Conservation (phyloP, 2,113 vertebrate genomes). For the Tricholaema leucomelas region DNA sequence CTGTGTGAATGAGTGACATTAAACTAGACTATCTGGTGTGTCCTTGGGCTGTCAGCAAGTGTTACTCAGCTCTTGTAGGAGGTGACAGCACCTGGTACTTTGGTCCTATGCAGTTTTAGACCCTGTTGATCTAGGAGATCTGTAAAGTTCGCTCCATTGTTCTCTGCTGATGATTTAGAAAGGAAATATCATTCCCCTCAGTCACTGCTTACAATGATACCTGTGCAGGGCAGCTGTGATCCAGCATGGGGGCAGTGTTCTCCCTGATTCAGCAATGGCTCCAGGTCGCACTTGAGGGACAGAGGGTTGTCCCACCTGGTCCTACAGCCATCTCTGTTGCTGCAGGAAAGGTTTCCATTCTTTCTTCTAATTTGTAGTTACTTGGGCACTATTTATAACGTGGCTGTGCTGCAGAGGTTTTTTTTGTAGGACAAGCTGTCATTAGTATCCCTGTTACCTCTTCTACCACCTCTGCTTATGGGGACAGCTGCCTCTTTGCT, state of each 20-base stretch:
- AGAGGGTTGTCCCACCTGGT: background rate
- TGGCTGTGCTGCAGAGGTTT: background rate
- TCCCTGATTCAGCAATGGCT: background rate
- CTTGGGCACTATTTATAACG: background rate
- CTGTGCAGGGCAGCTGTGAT: background rate
- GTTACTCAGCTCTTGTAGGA: background rate
- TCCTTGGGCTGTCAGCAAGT: background rate
- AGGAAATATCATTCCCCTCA: background rate
- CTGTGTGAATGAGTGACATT: background rate
- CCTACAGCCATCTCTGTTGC: background rate
- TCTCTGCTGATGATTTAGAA: background rate
- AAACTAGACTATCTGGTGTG: background rate
- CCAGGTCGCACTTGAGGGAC: background rate
- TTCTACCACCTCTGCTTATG: background rate
- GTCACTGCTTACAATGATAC: background rate
- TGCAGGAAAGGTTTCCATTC: background rate
- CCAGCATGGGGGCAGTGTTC: background rate
- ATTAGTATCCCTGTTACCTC: background rate
- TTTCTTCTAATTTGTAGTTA: background rate
- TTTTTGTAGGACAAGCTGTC: background rate
- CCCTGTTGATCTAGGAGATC: background rate
- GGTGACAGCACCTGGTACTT: background rate
- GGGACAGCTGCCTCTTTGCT: slow-evolving; percentile 3
- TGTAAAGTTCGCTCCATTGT: background rate
- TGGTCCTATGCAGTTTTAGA: background rate